Evolutionary conservation across 2,113 vertebrate genomes (phyloP).

Genomic region (Acanthisitta chloris): DNA sequence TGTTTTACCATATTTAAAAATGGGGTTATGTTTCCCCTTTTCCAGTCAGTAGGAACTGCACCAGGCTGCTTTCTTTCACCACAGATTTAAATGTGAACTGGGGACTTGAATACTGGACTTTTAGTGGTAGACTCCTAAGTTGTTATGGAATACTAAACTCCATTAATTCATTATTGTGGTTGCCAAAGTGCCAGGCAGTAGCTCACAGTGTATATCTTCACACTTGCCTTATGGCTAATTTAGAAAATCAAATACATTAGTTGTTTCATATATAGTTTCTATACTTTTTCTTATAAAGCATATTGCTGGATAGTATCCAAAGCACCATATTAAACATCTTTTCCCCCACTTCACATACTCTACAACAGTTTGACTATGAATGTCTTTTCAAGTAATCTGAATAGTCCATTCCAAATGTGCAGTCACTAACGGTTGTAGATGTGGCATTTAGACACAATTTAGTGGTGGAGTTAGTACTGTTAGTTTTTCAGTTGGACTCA

Average conservation of each 20-base stretch:
- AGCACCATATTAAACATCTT: not conserved
- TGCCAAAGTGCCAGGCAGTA: not conserved
- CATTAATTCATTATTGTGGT: not conserved
- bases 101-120: not conserved
- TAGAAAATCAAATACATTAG: not conserved
- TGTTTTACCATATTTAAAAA: not conserved
- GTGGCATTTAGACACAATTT: not conserved
- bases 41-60: too few species aligned
- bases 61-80: not conserved
- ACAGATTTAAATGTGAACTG: not conserved
- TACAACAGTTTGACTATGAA: not conserved
- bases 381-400: not conserved
- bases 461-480: not conserved
- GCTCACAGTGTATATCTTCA: not conserved
- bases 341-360: not conserved
- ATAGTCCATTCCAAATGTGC: not conserved
- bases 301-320: not conserved
- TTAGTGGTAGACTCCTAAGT: not conserved
- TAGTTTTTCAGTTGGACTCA: rapidly evolving
- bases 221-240: not conserved
- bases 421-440: not conserved
- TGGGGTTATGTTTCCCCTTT: not conserved
- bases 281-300: not conserved
- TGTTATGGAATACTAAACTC: not conserved
- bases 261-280: not conserved